Evolutionary conservation across 2,113 vertebrate species (phyloP), one percentile per base, ranked within the genome.

Genomic region (Oostethus manadensis): DNA sequence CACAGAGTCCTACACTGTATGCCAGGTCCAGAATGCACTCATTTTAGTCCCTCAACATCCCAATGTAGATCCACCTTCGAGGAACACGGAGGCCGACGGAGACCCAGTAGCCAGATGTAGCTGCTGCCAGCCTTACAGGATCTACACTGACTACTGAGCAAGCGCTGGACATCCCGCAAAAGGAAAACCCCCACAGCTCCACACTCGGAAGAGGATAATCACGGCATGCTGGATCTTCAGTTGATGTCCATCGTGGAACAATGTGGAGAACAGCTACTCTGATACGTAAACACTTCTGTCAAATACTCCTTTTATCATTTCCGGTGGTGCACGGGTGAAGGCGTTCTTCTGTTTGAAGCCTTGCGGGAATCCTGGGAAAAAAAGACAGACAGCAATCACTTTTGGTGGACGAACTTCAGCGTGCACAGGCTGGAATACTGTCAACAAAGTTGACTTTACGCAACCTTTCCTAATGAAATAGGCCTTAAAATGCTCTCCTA

Each of bases 61-160:
- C 58, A 6, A n/a, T 7, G 10, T 17, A 48, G n/a, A 21, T 54
- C 10, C 15, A 33, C 29, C 29, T 33, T 33, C 20, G 66, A 51
- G 14, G 23, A 35, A 49, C 1, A 3, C 22, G 76, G 63, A 45
- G 8, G 84, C 83, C 91, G 84, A 89, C 91, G 82, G 94, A 94
- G 94, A 96, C 94, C 94, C 94, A 95, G 94, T 95, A 96, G 94
- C 93, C 94, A 95, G 94, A 96, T 94, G 93, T 96, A 96, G 93
- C 93, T 95, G 88, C 92, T 95, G 93, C 90, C 87, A 89, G 84
- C 75, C 79, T 87, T 70, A 95, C 96, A 97, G 96, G 91, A 98
- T 94, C 95, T 98, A 98, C 96, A 98, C 96, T 96, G 95, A 93
- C 91, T 95, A 98, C 96, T 98, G 96, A 97, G 95, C 94, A 91